phyloP scores from a whole-genome alignment of 2,797 vertebrate genomes.

The Enteromius trimaculatus region DNA sequence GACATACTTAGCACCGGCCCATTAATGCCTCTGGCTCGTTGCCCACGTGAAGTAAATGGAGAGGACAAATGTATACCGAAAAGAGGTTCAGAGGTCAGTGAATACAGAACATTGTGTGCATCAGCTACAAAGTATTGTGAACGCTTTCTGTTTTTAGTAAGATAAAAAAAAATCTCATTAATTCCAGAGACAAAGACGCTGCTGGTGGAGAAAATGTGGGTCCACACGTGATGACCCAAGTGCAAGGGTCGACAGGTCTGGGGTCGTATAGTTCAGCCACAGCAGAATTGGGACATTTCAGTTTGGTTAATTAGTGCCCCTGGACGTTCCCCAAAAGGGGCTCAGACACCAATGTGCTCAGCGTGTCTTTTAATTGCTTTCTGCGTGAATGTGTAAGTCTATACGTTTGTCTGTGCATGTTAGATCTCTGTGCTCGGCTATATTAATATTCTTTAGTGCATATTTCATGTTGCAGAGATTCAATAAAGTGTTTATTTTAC shows the following conservation, averaged over 20 bases:
- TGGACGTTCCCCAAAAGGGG: constrained; percentile 26
- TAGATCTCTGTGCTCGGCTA: constrained; percentile 18
- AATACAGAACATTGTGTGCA: constrained; percentile 40
- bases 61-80: constrained; percentile 33
- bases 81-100: constrained; percentile 16
- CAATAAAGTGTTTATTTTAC: background rate
- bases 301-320: constrained; percentile 55
- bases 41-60: constrained; percentile 45
- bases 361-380: constrained; percentile 51
- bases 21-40: constrained; percentile 46
- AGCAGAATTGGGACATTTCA: constrained; percentile 55
- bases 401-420: constrained; percentile 35
- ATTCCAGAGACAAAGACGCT: constrained; percentile 55
- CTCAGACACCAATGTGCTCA: constrained; percentile 48
- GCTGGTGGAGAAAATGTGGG: constrained; percentile 55
- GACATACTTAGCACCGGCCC: constrained; percentile 2
- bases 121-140: constrained; percentile 24
- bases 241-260: constrained; percentile 45
- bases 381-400: constrained; percentile 32
- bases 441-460: background rate
- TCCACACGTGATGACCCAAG: constrained; percentile 58
- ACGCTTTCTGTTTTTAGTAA: constrained; percentile 23
- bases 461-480: background rate
- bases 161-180: constrained; percentile 45
- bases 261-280: constrained; percentile 53